Conservation (phyloP, 2,113 vertebrate genomes). For the Neodontobutis hainanensis region DNA sequence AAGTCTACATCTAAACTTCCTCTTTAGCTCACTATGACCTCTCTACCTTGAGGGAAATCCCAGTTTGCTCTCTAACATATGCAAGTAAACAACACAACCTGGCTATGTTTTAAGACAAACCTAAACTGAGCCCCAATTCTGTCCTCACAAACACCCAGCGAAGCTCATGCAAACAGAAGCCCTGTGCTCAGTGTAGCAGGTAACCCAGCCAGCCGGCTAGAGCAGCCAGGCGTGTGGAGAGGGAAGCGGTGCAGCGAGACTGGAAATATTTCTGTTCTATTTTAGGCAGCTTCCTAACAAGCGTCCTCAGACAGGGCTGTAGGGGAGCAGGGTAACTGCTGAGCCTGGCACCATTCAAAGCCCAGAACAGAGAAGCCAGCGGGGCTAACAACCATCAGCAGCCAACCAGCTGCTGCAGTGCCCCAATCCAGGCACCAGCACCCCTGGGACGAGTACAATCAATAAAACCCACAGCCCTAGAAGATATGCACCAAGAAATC, state of each 20-base stretch:
- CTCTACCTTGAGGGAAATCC: slow-evolving; percentile 37
- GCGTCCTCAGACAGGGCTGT: slow-evolving; percentile 68
- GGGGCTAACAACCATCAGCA: slow-evolving; percentile 74
- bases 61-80: slow-evolving; percentile 38
- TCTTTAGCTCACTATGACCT: slow-evolving; percentile 33
- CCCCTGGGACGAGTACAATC: slow-evolving; percentile 67
- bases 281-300: slow-evolving; percentile 75
- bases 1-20: slow-evolving; percentile 32
- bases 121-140: slow-evolving; percentile 36
- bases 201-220: slow-evolving; percentile 58
- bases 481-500: slow-evolving; percentile 70
- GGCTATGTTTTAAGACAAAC: slow-evolving; percentile 32
- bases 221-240: slow-evolving; percentile 69
- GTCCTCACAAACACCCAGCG: slow-evolving; percentile 19
- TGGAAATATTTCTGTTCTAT: slow-evolving; percentile 72
- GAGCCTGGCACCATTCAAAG: slow-evolving; percentile 72
- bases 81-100: slow-evolving; percentile 48
- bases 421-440: slow-evolving; percentile 70
- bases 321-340: slow-evolving; percentile 68
- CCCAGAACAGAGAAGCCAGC: slow-evolving; percentile 68
- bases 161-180: slow-evolving; percentile 21
- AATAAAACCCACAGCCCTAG: slow-evolving; percentile 72
- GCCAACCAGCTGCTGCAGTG: slow-evolving; percentile 75
- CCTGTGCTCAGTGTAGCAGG: slow-evolving; percentile 52
- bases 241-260: slow-evolving; percentile 67